phyloP scores from a whole-genome alignment of 2,888 invertebrate species.

The Oscheius sp. region DNA sequence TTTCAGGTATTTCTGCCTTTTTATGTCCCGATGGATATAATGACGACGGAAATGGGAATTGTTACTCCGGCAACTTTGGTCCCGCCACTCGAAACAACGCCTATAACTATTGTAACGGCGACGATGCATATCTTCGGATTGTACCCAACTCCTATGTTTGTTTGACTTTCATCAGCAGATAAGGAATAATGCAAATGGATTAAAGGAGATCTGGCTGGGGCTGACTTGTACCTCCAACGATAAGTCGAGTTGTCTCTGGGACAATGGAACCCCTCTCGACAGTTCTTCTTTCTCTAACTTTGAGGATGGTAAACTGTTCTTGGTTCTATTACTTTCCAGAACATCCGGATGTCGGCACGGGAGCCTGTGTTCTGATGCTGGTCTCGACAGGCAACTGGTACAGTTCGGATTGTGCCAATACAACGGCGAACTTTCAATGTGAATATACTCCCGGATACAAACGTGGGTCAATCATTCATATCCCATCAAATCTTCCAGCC shows the following conservation, averaged over 20 bases:
- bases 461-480: background rate
- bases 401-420: background rate
- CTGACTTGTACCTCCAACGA: background rate
- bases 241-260: constrained; percentile 3
- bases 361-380: constrained; percentile 3
- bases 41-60: too few species aligned
- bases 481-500: background rate
- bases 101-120: constrained; percentile 31
- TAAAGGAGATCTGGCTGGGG: constrained; percentile 4
- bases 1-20: too few species aligned
- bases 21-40: too few species aligned
- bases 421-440: background rate
- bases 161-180: background rate
- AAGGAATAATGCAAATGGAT: background rate
- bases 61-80: too few species aligned
- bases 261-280: background rate
- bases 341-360: background rate
- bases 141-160: constrained; percentile 14
- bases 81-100: constrained; percentile 15
- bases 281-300: background rate
- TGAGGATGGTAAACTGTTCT: background rate
- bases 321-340: background rate
- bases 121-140: constrained; percentile 42
- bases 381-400: background rate
- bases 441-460: background rate